A percentile compares a stretch with the other conserved stretches of the same genome.
phyloP scores from a whole-genome alignment of 2,888 invertebrate species.

The Mimachlamys varia region DNA sequence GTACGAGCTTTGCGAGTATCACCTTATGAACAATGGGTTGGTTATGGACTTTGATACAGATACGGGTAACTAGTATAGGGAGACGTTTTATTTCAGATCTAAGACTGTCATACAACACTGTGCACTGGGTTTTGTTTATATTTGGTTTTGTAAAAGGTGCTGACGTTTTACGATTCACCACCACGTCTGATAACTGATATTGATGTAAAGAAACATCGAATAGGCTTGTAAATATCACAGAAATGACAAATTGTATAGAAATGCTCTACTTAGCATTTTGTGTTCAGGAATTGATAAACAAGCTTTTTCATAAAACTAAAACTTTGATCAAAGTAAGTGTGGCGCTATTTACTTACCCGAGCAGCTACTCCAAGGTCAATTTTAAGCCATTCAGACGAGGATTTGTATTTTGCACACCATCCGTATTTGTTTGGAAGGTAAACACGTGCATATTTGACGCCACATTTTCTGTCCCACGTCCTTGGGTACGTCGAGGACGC shows the following conservation, averaged over 20 bases:
- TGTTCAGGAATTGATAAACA: background rate
- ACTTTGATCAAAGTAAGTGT: background rate
- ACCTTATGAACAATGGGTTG: background rate
- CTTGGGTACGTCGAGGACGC: slow-evolving; percentile 82
- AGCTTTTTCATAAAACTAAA: background rate
- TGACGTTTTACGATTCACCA: background rate
- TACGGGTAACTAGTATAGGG: background rate
- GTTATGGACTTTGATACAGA: background rate
- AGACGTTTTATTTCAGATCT: background rate
- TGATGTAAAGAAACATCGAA: background rate
- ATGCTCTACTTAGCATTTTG: background rate
- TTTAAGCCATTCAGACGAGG: slow-evolving; percentile 83
- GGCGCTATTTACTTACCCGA: slow-evolving; percentile 76
- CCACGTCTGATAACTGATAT: background rate
- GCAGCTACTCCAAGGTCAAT: slow-evolving; percentile 83
- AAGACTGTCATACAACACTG: background rate
- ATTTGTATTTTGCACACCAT: slow-evolving; percentile 83
- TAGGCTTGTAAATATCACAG: background rate
- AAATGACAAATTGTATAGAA: background rate
- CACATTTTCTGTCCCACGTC: slow-evolving; percentile 81
- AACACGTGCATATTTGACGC: slow-evolving; percentile 82
- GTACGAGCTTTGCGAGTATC: background rate
- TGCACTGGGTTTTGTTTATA: background rate
- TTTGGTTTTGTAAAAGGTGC: background rate
- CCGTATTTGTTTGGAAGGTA: slow-evolving; percentile 82